phyloP scores from a whole-genome alignment of 2,113 vertebrate genomes.

The Sander lucioperca region DNA sequence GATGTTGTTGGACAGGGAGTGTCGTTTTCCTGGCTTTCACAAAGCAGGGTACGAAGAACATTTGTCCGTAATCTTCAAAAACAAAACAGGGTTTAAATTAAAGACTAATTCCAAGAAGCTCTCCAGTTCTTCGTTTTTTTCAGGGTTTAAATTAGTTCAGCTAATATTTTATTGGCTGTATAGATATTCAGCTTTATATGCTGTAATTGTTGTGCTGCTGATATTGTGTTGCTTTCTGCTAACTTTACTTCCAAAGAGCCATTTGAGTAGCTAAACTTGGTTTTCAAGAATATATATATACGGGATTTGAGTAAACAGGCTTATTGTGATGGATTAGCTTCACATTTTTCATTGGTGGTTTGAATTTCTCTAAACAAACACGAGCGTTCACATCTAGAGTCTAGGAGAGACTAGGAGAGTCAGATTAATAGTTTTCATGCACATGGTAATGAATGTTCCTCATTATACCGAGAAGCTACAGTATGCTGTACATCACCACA shows the following conservation, averaged over 20 bases:
- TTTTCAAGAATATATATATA: background rate
- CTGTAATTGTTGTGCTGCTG: background rate
- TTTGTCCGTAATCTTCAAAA: background rate
- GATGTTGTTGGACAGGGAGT: conserved; percentile 25
- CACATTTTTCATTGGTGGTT: background rate
- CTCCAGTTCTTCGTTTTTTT: too few species aligned
- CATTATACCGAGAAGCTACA: conserved; percentile 32
- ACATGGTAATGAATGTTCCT: conserved; percentile 34
- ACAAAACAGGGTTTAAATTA: background rate
- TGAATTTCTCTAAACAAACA: background rate
- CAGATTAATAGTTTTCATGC: conserved; percentile 3
- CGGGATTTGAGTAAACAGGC: background rate
- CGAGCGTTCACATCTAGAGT: background rate
- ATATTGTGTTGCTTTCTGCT: background rate
- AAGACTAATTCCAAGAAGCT: too few species aligned
- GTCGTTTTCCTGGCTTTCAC: conserved; percentile 29
- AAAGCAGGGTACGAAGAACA: background rate
- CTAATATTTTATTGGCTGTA: background rate
- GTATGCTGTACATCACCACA: conserved; percentile 37
- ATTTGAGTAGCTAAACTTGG: background rate
- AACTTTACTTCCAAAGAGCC: background rate
- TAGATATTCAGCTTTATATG: background rate
- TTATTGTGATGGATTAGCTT: background rate
- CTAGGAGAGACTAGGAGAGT: background rate
- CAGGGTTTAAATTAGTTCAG: background rate